Conservation (phyloP, 2,888 invertebrate species). For the Heterodera filipjevi region DNA sequence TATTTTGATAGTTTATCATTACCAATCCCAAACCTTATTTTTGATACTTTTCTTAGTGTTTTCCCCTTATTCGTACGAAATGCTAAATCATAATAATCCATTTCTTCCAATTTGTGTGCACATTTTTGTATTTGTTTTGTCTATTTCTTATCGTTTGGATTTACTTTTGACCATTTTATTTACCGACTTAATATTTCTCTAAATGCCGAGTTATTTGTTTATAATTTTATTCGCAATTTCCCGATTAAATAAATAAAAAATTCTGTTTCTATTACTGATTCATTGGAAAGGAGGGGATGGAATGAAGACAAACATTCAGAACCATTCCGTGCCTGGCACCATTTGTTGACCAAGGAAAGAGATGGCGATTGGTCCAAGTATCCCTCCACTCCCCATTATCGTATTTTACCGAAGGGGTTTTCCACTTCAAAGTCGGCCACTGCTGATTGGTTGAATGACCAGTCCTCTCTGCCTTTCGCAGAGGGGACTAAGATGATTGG, state of each 20-base stretch:
- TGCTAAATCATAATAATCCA: no score
- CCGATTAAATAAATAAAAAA: background rate
- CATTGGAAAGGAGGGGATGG: background rate
- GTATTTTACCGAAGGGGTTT: no score
- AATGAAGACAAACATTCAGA: background rate
- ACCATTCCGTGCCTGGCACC: background rate
- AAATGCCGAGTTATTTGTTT: constrained; percentile 24
- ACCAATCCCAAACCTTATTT: background rate
- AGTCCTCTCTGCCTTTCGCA: no score
- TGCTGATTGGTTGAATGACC: no score
- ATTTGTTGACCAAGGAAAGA: no score
- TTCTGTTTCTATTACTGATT: no score
- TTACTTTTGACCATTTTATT: background rate
- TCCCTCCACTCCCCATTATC: no score
- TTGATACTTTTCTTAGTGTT: background rate
- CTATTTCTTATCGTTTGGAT: constrained; percentile 19
- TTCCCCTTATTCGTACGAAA: background rate
- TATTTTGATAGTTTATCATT: constrained; percentile 26
- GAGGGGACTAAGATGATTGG: background rate
- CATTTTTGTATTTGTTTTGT: constrained; percentile 30
- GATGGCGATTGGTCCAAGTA: no score
- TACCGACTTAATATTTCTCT: background rate
- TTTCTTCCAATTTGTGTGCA: constrained; percentile 6
- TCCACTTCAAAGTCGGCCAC: no score
- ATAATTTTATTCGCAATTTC: background rate